phyloP scores from a whole-genome alignment of 2,113 vertebrate genomes.

The Chloropsis hardwickii region DNA sequence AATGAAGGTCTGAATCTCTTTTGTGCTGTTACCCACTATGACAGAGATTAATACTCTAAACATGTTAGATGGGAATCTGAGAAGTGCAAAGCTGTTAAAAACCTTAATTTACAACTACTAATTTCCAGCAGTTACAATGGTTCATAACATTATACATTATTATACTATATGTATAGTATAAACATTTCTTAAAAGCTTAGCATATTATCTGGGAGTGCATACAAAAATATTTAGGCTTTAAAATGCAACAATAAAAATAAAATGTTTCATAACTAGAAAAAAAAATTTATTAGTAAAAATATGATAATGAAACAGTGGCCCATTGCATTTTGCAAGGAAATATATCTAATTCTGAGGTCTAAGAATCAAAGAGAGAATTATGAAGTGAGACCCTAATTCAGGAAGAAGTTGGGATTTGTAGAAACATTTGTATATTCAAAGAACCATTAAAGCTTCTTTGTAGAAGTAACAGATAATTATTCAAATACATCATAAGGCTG shows the following conservation, averaged over 20 bases:
- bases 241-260: neutral
- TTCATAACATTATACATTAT: neutral
- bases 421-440: neutral
- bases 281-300: neutral
- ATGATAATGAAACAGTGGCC: neutral
- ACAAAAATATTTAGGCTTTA: neutral
- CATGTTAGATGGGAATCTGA: neutral
- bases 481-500: neutral
- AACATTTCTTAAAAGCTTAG: neutral
- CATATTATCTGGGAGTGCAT: neutral
- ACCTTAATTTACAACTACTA: neutral
- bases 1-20: neutral
- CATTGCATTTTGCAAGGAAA: neutral
- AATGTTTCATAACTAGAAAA: neutral
- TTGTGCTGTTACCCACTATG: neutral
- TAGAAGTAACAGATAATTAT: conserved; percentile 1
- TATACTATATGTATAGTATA: neutral
- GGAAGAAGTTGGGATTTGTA: conserved; percentile 9
- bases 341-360: neutral
- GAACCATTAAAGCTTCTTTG: neutral
- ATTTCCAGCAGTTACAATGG: neutral
- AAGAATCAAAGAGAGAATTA: conserved; percentile 34
- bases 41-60: neutral
- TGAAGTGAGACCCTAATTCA: neutral
- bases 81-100: conserved; percentile 11